Percentiles rank a stretch among this genome's conserved stretches.
These are phyloP conservation scores for Clitarchus hookeri DNA, from an alignment of 2,888 invertebrate species.

Conservation along the genomic window DNA sequence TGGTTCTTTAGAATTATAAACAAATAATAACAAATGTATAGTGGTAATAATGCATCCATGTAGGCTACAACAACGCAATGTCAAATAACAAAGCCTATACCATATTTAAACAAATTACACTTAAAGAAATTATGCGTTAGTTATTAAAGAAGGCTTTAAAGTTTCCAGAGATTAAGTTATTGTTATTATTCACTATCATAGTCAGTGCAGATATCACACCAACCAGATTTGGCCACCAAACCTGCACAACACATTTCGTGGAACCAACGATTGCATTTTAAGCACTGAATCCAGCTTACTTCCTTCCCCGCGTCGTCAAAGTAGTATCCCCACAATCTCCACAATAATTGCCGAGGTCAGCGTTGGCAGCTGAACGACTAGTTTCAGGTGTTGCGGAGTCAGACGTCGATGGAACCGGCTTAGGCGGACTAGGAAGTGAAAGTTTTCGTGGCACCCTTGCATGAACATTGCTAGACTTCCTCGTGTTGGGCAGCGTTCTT, in stretches of 20 bases:
- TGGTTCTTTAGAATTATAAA: neutral
- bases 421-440: neutral
- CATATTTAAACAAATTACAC: neutral
- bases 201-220: neutral
- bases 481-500: neutral
- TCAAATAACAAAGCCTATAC: neutral
- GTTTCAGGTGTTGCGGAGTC: no score
- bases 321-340: conserved; percentile 10
- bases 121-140: neutral
- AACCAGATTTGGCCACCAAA: neutral
- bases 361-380: no score
- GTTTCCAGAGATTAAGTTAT: neutral
- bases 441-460: no score
- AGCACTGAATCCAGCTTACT: neutral
- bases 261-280: neutral
- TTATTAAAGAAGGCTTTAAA: no score
- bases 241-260: neutral
- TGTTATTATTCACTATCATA: neutral
- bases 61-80: neutral
- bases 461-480: neutral
- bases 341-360: no score
- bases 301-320: neutral
- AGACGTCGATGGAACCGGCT: neutral
- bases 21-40: neutral
- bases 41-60: neutral